Base-by-base conservation (phyloP, 2,113 vertebrate species). In the Salvator merianae region DNA sequence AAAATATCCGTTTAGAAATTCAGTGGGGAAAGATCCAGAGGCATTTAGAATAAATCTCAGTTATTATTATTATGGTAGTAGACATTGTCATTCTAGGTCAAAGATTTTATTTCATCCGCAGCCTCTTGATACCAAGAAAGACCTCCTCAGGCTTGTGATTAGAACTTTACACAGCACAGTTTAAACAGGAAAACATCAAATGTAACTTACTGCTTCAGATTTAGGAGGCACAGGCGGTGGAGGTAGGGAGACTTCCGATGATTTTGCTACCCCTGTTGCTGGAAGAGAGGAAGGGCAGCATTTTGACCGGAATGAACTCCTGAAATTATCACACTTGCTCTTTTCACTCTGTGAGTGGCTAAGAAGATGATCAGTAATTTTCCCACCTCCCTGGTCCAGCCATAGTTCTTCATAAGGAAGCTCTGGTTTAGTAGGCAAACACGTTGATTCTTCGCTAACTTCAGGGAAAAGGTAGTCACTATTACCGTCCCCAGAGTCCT, bases 151-250 rank as follows among this genome's bases (percentile, higher is more conserved):
- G 59, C 32, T 28, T 62, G 65, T 30, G n/a, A 12, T 59, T n/a
- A 34, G 59, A 81, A 38, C 3, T 14, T 84, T 74, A 20, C 26
- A 59, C 32, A 32, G 32, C 53, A 74, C n/a, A 72, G 0, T 26
- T 38, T 65, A n/a, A 47, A 32, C 5, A 76, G 63, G 26, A 8
- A 30, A 63, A 65, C 7, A 83, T 89, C 70, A 0, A 82, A 84
- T 65, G 0, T 3, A 22, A 99, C 99, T 99, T 96, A 99, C 99
- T 90, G 99, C 99, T 97, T 99, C 98, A 87, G 99, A 99, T 93
- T 99, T 99, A 88, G 99, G 99, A 95, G 99, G 99, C 96, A 99
- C 98, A 72, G 99, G 98, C 90, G 99, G 99, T 84, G 98, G 99
- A 95, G 97, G 97, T 94, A 98, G 96, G 95, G 95, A 92, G 82